Base-by-base conservation (phyloP, 2,888 invertebrate genomes). In the Nomada flava region DNA sequence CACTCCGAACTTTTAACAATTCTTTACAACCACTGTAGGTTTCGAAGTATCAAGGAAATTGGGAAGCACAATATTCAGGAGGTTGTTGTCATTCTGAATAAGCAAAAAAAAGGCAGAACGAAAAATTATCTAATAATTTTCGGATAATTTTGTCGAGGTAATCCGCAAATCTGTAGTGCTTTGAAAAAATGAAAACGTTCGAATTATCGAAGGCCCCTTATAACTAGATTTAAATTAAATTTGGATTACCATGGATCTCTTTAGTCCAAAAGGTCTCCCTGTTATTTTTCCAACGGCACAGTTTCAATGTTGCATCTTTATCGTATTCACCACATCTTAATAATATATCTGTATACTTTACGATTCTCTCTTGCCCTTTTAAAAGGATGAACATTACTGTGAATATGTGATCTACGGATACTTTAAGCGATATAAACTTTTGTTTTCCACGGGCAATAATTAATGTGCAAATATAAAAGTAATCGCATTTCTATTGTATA, bases 311-410 rank as follows among this genome's bases (percentile, higher is more conserved):
- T 1, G 95, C 94, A 7, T 94, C 90, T 0, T 92, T 2, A 57
- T 90, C 84, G 73, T 94, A 94, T 0, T 64, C 77, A 9, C 92
- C 92, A 7, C 94, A 94, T 79, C 94, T 92, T 53, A 92, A 89
- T 69, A 95, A 75, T 23, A 95, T 86, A 74, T 92, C 90, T 75
- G 94, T 94, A 84, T 94, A 95, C 0, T 94, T 91, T 0, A 94
- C 91, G 93, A 95, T 94, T 29, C 93, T 86, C 88, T 95, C 94
- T 93, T 95, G 95, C 4, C 95, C 95, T 95, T 62, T 2, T 36
- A 23, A 60, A 59, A 11, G 47, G 10, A n/a, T 13, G 23, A 13
- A 23, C 20, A 57, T 13, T 2, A 13, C 13, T 23, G 10, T 23
- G 57, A 26, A 57, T 11, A 13, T 2, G 20, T 2, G 23, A 26